phyloP scores from a whole-genome alignment of 2,113 vertebrate species.

The rabbit (Oryctolagus cuniculus) region mOryCun1.1 NC_091442.1:116119501-116120000 shows the following conservation, averaged over 20 bases:
- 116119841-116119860: no score
- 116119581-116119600: slow-evolving; percentile 21
- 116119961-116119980: no score
- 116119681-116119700: not conserved
- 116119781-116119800: not conserved
- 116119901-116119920: no score
- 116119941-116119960: no score
- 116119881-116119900: no score
- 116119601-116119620: slow-evolving; percentile 41
- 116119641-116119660: not conserved
- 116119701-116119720: not conserved
- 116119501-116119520: no score
- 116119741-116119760: not conserved
- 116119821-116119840: no score
- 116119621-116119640: not conserved
- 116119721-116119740: not conserved
- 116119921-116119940: no score
- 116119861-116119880: no score
- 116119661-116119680: not conserved
- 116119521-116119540: no score
- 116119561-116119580: slow-evolving; percentile 1
- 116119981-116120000: no score
- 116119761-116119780: not conserved
- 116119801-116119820: no score
- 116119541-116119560: not conserved